Evolutionary conservation across 1,140 invertebrate genomes (phyloP).

Genomic region (Portunus trituberculatus): DNA sequence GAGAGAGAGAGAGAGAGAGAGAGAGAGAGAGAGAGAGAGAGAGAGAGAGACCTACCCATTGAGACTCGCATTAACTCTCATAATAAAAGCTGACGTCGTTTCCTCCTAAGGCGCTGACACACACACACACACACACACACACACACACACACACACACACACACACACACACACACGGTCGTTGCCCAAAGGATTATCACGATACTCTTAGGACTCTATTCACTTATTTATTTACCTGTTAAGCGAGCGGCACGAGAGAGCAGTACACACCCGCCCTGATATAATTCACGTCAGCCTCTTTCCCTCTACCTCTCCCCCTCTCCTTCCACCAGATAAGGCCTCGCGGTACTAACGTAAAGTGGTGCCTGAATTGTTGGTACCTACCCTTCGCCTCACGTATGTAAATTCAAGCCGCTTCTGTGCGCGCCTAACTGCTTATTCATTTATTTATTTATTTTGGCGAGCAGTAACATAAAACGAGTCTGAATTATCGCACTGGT

Average conservation of each 20-base stretch:
- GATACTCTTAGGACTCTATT: background rate
- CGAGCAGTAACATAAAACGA: background rate
- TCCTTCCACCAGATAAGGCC: background rate
- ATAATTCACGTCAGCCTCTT: background rate
- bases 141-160: background rate
- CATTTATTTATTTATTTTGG: conserved; percentile 4
- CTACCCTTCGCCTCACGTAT: no score
- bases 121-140: background rate
- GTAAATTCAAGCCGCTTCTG: no score
- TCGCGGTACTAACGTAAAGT: no score
- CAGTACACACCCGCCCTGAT: background rate
- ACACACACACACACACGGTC: no score
- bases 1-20: conserved; percentile 7
- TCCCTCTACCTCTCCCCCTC: background rate
- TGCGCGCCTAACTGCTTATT: background rate
- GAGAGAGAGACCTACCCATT: no score
- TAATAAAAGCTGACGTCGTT: background rate
- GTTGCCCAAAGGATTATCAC: background rate
- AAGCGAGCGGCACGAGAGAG: background rate
- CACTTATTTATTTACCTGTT: background rate
- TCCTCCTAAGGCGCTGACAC: background rate
- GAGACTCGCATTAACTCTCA: background rate
- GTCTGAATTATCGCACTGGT: background rate
- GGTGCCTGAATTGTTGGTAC: no score
- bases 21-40: background rate